phyloP scores from a whole-genome alignment of 2,888 invertebrate genomes.

The Thalpophila matura region DNA sequence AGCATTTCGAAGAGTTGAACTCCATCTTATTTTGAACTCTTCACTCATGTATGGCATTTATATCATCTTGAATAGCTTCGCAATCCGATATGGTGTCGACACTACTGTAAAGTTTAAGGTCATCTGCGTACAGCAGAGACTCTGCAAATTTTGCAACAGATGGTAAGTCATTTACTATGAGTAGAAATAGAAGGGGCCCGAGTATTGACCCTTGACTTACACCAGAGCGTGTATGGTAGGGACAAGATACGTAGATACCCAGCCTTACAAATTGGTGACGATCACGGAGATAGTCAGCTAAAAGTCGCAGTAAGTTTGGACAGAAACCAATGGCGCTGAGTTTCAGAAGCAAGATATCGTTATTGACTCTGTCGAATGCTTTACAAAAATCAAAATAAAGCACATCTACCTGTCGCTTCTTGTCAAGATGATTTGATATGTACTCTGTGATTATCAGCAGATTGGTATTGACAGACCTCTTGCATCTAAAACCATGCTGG shows the following conservation, averaged over 20 bases:
- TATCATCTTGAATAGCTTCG: neutral
- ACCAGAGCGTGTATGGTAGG: conserved; percentile 3
- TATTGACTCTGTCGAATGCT: conserved; percentile 5
- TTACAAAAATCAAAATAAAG: conserved; percentile 3
- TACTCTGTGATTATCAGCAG: neutral
- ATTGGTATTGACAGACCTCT: neutral
- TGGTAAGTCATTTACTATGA: neutral
- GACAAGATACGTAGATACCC: neutral
- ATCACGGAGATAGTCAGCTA: conserved; percentile 10
- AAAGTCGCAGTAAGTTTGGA: too few relatives aligned
- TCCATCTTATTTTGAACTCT: neutral
- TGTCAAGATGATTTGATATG: neutral
- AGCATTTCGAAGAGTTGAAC: neutral
- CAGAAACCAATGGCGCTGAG: conserved; percentile 1
- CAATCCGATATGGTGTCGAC: conserved; percentile 7
- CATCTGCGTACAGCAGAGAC: conserved; percentile 1
- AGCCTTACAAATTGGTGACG: conserved; percentile 1
- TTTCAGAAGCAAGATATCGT: conserved; percentile 7
- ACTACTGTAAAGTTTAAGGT: neutral
- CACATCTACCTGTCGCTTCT: neutral
- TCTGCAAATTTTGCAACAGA: neutral
- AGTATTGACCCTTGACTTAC: conserved; percentile 5
- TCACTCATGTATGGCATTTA: neutral
- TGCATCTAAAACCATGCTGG: neutral
- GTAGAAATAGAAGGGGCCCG: neutral